Percentiles rank a stretch among this genome's conserved stretches.
Evolutionary conservation across 2,888 invertebrate species (phyloP).

Genomic region (Mythimna lalbum): DNA sequence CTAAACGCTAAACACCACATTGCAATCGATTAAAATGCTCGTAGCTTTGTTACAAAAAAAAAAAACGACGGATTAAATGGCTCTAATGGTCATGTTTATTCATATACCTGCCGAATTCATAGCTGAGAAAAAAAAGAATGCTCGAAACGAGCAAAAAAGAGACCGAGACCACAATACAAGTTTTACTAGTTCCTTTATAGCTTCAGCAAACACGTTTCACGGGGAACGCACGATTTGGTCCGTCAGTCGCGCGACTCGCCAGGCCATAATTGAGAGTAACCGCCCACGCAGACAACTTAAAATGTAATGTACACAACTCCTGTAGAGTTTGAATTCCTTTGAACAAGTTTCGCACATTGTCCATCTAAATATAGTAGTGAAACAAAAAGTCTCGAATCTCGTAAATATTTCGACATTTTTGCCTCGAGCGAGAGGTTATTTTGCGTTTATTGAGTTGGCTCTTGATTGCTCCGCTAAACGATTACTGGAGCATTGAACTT

Average conservation of each 20-base stretch:
- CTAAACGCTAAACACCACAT: slow-evolving; percentile 15
- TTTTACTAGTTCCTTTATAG: slow-evolving; percentile 84
- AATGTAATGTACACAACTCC: slow-evolving; percentile 72
- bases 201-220: slow-evolving; percentile 83
- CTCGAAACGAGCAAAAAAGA: slow-evolving; percentile 72
- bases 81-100: slow-evolving; percentile 61
- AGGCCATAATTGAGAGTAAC: slow-evolving; percentile 75
- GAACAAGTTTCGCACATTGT: slow-evolving; percentile 70
- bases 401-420: slow-evolving; percentile 86
- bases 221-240: slow-evolving; percentile 81
- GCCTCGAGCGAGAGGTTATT: slow-evolving; percentile 81
- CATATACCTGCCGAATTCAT: slow-evolving; percentile 66
- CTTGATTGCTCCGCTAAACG: slow-evolving; percentile 80
- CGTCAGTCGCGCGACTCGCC: slow-evolving; percentile 69
- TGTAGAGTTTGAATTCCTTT: slow-evolving; percentile 77
- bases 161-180: slow-evolving; percentile 78
- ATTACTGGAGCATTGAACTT: slow-evolving; percentile 85
- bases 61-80: slow-evolving; percentile 29
- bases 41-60: slow-evolving; percentile 31
- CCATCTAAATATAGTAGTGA: slow-evolving; percentile 77
- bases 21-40: slow-evolving; percentile 42
- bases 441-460: slow-evolving; percentile 83
- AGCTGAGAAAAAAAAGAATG: slow-evolving; percentile 63
- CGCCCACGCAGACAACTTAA: slow-evolving; percentile 68
- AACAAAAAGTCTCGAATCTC: slow-evolving; percentile 82